phyloP scores from a whole-genome alignment of 2,888 invertebrate genomes.

The Aphidius colemani region DNA sequence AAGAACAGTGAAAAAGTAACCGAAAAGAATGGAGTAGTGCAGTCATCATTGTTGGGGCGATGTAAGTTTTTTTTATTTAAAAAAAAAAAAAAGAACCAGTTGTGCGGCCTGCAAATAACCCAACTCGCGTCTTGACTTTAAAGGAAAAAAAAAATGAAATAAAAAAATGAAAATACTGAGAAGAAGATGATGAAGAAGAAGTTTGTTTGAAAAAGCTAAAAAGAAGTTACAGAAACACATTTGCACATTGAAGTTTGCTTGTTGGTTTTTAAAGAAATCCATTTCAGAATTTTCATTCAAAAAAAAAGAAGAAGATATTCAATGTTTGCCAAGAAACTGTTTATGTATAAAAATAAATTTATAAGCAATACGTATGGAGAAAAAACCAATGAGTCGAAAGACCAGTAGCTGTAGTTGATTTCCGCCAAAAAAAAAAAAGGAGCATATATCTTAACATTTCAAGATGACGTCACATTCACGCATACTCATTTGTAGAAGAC shows the following conservation, averaged over 20 bases:
- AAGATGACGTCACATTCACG: constrained; percentile 12
- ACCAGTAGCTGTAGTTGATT: constrained; percentile 20
- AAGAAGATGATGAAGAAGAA: background rate
- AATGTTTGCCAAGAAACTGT: too few relatives aligned
- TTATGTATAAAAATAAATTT: too few relatives aligned
- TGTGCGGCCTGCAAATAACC: constrained; percentile 53
- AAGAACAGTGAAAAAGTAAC: constrained; percentile 56
- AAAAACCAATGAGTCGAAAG: background rate
- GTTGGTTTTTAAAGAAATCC: too few relatives aligned
- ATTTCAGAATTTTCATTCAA: too few relatives aligned
- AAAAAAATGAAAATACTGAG: constrained; percentile 11
- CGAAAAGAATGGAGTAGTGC: constrained; percentile 40
- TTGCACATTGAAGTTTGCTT: too few relatives aligned
- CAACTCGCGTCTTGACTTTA: constrained; percentile 34
- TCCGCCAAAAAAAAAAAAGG: constrained; percentile 7
- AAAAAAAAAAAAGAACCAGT: constrained; percentile 52
- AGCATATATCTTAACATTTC: constrained; percentile 3
- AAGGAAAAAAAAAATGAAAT: constrained; percentile 9
- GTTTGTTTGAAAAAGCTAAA: too few relatives aligned
- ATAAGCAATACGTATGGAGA: too few relatives aligned
- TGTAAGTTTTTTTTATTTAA: constrained; percentile 41
- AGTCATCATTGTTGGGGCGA: constrained; percentile 39
- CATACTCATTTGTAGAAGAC: background rate
- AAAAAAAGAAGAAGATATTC: too few relatives aligned
- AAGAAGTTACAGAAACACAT: too few relatives aligned